Evolutionary conservation across 2,797 vertebrate genomes (phyloP), one percentile per base, ranked within the genome.

Genomic region (Urophycis tenuis): DNA sequence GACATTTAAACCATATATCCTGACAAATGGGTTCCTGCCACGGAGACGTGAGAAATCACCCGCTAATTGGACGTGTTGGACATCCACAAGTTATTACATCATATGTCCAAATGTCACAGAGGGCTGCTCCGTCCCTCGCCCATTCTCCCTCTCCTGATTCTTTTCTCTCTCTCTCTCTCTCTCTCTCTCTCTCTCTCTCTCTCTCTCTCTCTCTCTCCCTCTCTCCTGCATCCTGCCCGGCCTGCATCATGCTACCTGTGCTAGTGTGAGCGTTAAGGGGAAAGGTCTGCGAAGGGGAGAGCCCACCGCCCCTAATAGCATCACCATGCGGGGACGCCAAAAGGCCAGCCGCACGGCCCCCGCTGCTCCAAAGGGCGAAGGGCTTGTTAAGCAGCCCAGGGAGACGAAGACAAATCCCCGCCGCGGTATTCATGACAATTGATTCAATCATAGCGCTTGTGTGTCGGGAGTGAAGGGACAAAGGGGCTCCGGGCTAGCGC

Each of bases 71-170:
- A 87, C 77, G 60, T 67, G 60, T 67, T 29, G 60, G 60, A 67
- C n/a, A 29, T 82, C 75, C 82, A 71, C 15, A 78, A 78, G 75
- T 83, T 80, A 88, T 89, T 87, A 81, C 80, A 78, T 49, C 81
- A 82, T 82, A 90, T 88, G 83, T 82, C 85, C 76, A 90, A 91
- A 90, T 90, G 90, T 89, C 89, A 90, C 77, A 82, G 79, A 80
- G 80, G 41, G 41, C 17, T 29, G n/a, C 72, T 53, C 17, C 31
- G 25, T 53, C 30, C 30, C 41, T 31, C 72, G 5, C 72, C 25
- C n/a, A 2, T 25, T 17, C 34, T n/a, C 71, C 33, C 71, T 12
- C 71, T 36, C 71, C 33, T 32, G n/a, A 64, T 25, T 25, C 22
- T 19, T 17, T 9, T 45, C 45, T 53, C 15, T 73, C 35, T 73